These are phyloP conservation scores for Musca vetustissima DNA, from an alignment of 1,140 invertebrate species.

Conservation along the genomic window DNA sequence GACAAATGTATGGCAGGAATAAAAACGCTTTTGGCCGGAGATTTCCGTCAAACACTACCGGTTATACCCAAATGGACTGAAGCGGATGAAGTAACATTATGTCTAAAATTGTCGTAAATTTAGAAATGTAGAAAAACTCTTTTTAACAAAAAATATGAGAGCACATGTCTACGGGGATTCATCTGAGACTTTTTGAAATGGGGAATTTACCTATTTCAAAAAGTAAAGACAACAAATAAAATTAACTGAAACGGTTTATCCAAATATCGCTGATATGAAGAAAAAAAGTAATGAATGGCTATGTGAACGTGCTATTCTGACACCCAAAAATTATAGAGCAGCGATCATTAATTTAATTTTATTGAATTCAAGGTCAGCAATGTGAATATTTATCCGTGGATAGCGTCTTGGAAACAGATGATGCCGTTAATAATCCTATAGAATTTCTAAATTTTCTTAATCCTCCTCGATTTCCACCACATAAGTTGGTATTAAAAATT, in stretches of 20 bases:
- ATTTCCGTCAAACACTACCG: too few relatives aligned
- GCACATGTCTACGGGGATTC: too few relatives aligned
- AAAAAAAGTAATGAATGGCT: not conserved
- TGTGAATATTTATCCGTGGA: not conserved
- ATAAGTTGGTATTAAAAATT: slow-evolving; percentile 34
- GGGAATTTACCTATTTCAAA: not conserved
- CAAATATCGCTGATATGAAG: not conserved
- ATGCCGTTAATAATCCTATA: not conserved
- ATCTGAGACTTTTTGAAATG: too few relatives aligned
- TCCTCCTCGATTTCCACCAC: slow-evolving; percentile 32
- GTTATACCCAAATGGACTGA: too few relatives aligned
- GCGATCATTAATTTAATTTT: not conserved
- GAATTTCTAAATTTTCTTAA: slow-evolving; percentile 4
- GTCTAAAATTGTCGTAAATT: too few relatives aligned
- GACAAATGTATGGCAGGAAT: too few relatives aligned
- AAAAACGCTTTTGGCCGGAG: too few relatives aligned
- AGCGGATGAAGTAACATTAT: too few relatives aligned
- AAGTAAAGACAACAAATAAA: not conserved
- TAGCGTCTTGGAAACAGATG: slow-evolving; percentile 22
- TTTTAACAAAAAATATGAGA: too few relatives aligned
- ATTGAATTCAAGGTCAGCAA: not conserved
- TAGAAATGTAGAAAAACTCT: too few relatives aligned
- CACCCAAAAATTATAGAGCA: not conserved
- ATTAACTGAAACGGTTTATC: not conserved
- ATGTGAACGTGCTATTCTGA: slow-evolving; percentile 11